Evolutionary conservation across 1,140 invertebrate species (phyloP).

Genomic region (Charaxes varanes): DNA sequence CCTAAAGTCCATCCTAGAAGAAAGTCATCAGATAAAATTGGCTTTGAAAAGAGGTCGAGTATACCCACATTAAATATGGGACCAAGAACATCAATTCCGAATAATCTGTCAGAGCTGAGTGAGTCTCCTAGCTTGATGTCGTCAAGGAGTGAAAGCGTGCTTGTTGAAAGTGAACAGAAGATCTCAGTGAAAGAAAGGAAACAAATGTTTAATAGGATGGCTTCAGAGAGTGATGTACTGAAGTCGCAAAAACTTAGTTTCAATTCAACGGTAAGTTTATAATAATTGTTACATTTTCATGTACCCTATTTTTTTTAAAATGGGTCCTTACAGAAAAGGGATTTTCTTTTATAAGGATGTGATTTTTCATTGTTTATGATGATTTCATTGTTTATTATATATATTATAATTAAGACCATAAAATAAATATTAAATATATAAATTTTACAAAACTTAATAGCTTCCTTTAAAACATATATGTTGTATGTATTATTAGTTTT

Average conservation of each 20-base stretch:
- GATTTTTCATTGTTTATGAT: too few species aligned
- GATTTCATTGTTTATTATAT: too few species aligned
- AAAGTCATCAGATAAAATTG: conserved; percentile 44
- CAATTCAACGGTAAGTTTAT: conserved; percentile 43
- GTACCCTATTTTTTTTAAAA: neutral
- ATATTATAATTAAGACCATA: too few species aligned
- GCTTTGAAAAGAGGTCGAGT: conserved; percentile 37
- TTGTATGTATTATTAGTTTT: too few species aligned
- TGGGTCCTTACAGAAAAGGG: too few species aligned
- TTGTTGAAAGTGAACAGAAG: conserved; percentile 71
- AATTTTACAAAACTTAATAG: too few species aligned
- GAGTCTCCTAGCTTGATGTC: conserved; percentile 25
- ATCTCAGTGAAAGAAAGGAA: conserved; percentile 94
- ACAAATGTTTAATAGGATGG: conserved; percentile 93
- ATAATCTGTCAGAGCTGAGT: conserved; percentile 26
- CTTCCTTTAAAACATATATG: too few species aligned
- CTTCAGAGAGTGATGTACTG: conserved; percentile 83
- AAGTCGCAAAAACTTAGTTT: conserved; percentile 47
- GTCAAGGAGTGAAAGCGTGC: conserved; percentile 55
- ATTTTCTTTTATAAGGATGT: too few species aligned
- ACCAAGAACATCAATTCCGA: conserved; percentile 30
- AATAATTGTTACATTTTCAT: neutral
- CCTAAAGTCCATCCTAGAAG: conserved; percentile 55
- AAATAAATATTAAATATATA: too few species aligned
- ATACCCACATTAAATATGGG: conserved; percentile 15